Evolutionary conservation across 2,797 vertebrate species (phyloP), one percentile per base, ranked within the genome.

Genomic region (Meriones psammophilus): DNA sequence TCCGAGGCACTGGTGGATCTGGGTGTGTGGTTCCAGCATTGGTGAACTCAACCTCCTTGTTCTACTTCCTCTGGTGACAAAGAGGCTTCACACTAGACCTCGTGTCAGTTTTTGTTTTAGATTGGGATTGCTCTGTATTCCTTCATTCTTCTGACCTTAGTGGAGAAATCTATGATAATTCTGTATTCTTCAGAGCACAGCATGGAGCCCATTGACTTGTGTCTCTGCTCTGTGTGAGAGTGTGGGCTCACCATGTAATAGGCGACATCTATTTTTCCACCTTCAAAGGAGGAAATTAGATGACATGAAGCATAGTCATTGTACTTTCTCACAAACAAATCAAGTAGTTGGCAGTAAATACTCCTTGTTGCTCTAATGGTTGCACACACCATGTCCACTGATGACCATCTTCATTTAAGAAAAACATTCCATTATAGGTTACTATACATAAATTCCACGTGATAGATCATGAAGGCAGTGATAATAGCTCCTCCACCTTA

Each of bases 371-470:
- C 10, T 42, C 26, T 36, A 80, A 83, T 89, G 30, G 46, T 64
- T 86, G 93, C 28, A 64, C 46, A 14, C 0, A 13, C 12, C 9
- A 5, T 81, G 88, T 79, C 10, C n/a, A 64, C 14, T 84, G 24
- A 81, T 77, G n/a, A 89, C n/a, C 74, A 33, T 39, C 15, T 92
- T 17, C 74, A 10, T 81, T 69, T 74, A 87, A 58, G 20, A n/a
- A 9, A 93, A 76, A 30, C 22, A n/a, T 18, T 92, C 54, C 58
- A 77, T 22, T 69, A 7, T 30, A 54, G 22, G 4, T 8, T 60
- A 9, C 78, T 85, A 92, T 66, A 64, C 89, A 69, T 83, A 84
- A 56, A 81, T 74, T 76, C 24, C 66, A 12, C 79, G 39, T 79
- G 9, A 1, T 39, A 2, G 36, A 39, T 71, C 36, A 26, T 81